Conservation (phyloP, 2,113 vertebrate species). For the Hippolais icterina region DNA sequence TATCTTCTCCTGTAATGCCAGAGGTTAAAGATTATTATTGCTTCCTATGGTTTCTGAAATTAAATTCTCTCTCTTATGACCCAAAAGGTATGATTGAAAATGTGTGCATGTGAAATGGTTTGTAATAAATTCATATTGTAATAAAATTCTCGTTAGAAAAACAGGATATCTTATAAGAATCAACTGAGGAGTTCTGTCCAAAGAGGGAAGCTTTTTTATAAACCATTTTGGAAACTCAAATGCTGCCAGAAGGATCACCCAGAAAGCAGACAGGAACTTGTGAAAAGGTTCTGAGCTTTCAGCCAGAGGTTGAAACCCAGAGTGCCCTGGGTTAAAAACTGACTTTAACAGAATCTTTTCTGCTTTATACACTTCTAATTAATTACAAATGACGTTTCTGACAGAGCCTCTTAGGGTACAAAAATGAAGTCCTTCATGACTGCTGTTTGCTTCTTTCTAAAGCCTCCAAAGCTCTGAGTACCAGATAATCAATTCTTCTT, state of each 20-base stretch:
- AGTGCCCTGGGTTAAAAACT: background rate
- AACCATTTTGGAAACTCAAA: background rate
- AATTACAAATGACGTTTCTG: slow-evolving; percentile 20
- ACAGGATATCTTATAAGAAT: background rate
- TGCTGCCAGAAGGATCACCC: background rate
- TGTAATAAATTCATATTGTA: slow-evolving; percentile 10
- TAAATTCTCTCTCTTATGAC: slow-evolving; percentile 36
- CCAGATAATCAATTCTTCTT: background rate
- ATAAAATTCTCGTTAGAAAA: slow-evolving; percentile 28
- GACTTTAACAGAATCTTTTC: background rate
- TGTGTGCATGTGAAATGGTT: background rate
- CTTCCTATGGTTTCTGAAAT: slow-evolving; percentile 28
- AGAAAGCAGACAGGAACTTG: background rate
- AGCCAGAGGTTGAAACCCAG: background rate
- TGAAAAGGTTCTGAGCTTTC: background rate
- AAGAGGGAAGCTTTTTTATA: background rate
- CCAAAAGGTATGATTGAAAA: slow-evolving; percentile 12
- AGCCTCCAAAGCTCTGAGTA: background rate
- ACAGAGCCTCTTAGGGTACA: background rate
- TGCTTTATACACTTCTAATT: background rate
- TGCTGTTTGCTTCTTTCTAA: background rate
- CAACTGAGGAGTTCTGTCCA: background rate
- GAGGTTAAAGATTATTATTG: slow-evolving; percentile 55
- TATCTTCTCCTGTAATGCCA: slow-evolving; percentile 10
- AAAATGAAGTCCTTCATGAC: background rate